Conservation (phyloP, 2,797 vertebrate genomes). For the Scarus forsteni region DNA sequence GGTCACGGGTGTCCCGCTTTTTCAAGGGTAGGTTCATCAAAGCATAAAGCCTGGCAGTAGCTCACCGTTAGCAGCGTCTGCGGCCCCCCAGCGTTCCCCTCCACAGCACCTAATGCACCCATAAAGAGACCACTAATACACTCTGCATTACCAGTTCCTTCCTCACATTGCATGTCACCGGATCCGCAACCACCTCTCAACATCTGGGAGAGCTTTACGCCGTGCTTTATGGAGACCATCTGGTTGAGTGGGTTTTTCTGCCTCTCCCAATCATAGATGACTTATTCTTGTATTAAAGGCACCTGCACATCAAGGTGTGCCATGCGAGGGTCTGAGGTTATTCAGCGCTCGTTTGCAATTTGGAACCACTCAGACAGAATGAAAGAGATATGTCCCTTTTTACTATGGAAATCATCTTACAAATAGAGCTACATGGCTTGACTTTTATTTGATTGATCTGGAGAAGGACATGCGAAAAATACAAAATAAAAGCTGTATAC, state of each 20-base stretch:
- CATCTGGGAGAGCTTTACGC: constrained; percentile 79
- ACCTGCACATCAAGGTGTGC: constrained; percentile 73
- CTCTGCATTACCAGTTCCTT: constrained; percentile 74
- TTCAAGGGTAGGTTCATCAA: constrained; percentile 86
- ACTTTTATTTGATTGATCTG: constrained; percentile 55
- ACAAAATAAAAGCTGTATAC: constrained; percentile 20
- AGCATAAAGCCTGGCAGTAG: constrained; percentile 73
- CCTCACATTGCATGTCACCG: constrained; percentile 74
- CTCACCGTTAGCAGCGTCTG: constrained; percentile 47
- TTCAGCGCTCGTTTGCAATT: constrained; percentile 60
- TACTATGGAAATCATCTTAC: constrained; percentile 37
- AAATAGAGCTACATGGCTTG: constrained; percentile 45
- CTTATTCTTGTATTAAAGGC: constrained; percentile 76
- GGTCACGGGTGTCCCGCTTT: constrained; percentile 71
- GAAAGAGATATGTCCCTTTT: constrained; percentile 35
- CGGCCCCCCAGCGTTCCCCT: constrained; percentile 63
- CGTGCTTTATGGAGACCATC: constrained; percentile 78
- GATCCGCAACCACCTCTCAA: constrained; percentile 72
- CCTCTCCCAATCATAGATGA: constrained; percentile 70
- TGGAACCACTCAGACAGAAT: constrained; percentile 48
- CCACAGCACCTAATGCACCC: constrained; percentile 72
- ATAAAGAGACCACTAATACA: constrained; percentile 83
- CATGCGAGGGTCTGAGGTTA: constrained; percentile 53
- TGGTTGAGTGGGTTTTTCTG: constrained; percentile 63
- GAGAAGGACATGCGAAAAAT: constrained; percentile 43